Evolutionary conservation across 1,140 invertebrate genomes (phyloP).

Genomic region (Hermetia illucens): DNA sequence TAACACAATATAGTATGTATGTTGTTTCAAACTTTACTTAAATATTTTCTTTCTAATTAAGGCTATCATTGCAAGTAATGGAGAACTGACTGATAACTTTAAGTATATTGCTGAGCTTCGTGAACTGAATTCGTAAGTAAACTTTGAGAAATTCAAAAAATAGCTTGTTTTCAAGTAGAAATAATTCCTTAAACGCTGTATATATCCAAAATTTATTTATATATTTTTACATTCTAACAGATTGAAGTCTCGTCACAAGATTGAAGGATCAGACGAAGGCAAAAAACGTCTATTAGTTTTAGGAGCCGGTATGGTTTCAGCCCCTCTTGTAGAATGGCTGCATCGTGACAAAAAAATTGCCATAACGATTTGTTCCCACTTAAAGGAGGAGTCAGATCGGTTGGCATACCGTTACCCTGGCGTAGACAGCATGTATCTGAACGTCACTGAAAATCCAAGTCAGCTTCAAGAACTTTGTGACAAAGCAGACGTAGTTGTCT

Average conservation of each 20-base stretch:
- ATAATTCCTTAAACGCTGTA: conserved; percentile 9
- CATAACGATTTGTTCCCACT: conserved; percentile 74
- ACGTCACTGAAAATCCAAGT: conserved; percentile 59
- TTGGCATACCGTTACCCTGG: conserved; percentile 63
- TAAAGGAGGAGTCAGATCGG: conserved; percentile 76
- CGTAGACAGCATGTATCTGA: conserved; percentile 66
- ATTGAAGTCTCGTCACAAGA: conserved; percentile 41
- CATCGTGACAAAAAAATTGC: conserved; percentile 63
- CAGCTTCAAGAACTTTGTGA: conserved; percentile 55
- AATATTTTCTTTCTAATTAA: conserved; percentile 28
- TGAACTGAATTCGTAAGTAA: conserved; percentile 35
- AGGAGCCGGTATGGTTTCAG: conserved; percentile 89
- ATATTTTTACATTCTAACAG: conserved; percentile 3
- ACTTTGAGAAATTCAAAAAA: conserved; percentile 5
- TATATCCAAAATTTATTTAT: not conserved
- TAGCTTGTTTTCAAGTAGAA: conserved; percentile 5
- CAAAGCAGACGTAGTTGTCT: conserved; percentile 69
- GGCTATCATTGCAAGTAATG: conserved; percentile 95
- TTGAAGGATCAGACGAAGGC: conserved; percentile 29
- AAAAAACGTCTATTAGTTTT: conserved; percentile 66
- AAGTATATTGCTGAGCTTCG: conserved; percentile 91
- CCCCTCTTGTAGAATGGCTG: conserved; percentile 88
- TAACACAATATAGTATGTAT: not conserved
- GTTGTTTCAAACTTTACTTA: not conserved
- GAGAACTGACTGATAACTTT: conserved; percentile 78